phyloP scores from a whole-genome alignment of 2,888 invertebrate genomes.

The Euphydryas editha region DNA sequence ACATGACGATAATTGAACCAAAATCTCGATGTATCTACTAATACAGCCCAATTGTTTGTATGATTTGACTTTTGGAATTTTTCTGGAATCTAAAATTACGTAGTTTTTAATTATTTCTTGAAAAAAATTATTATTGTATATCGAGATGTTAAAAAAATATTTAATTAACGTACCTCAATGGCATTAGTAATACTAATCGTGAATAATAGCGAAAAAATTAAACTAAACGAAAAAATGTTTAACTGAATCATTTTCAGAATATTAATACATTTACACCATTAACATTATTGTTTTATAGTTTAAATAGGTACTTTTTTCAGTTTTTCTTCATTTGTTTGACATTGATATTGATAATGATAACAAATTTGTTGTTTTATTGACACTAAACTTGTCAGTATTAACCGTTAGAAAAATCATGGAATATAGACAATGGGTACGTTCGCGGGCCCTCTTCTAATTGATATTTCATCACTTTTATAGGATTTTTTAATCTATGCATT shows the following conservation, averaged over 20 bases:
- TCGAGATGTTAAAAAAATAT: neutral
- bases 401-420: no score
- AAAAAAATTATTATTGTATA: no score
- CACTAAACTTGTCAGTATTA: no score
- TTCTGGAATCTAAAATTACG: constrained; percentile 71
- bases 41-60: constrained; percentile 99
- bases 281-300: no score
- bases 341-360: no score
- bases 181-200: constrained; percentile 7
- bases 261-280: neutral
- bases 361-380: no score
- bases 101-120: neutral
- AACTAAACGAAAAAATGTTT: neutral
- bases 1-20: constrained; percentile 99
- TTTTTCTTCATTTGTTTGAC: no score
- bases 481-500: no score
- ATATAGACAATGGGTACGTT: no score
- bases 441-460: no score
- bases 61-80: constrained; percentile 87
- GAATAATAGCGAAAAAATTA: neutral
- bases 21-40: constrained; percentile 99
- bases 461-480: no score
- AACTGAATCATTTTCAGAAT: neutral
- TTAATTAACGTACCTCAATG: constrained; percentile 26
- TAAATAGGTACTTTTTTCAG: no score